Base-by-base conservation (phyloP, 2,113 vertebrate genomes). In the Arvicanthis niloticus region DNA sequence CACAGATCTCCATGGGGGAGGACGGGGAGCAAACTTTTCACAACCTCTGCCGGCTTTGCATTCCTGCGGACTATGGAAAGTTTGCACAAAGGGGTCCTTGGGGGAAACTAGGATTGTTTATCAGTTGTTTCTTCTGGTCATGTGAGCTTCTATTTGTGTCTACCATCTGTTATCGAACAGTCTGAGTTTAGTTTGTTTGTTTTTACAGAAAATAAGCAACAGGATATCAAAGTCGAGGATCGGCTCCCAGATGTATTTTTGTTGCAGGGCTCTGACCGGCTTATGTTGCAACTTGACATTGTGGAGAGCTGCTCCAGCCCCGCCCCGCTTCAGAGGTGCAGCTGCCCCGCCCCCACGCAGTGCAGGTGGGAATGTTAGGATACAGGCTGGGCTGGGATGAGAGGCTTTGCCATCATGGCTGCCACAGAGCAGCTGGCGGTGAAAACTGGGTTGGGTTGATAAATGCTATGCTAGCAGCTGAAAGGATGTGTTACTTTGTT, bases 131-230 rank as follows among this genome's bases (percentile, higher is more conserved):
- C 73, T 16, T 67, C 56, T 73, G 45, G 56, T 73, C 72, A n/a
- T 1, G 11, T 37, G 56, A 51, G 17, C 42, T 92, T 92, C 87
- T 90, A 72, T 90, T 72, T 77, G 40, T 45, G 45, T 58, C 78
- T 42, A 34, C 19, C 56, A 15, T 94, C 84, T 86, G 62, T 40
- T 82, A 40, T 81, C 40, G 24, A 67, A 42, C n/a, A 7, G 45
- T 89, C 21, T 5, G 5, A 56, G 29, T 48, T 45, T 76, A 62
- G 72, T 95, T 34, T 80, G 31, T 34, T 34, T 82, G 45, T 75
- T 93, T 91, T 75, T 51, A 95, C 22, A 95, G 80, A 37, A 93
- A 93, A 87, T 68, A 81, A 60, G 68, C 48, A 93, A 58, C 73
- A 86, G 78, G 31, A 62, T 93, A 95, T 60, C 67, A 76, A 89